These are phyloP conservation scores for Carduelis carduelis DNA, from an alignment of 2,797 vertebrate genomes.

Conservation along the genomic window DNA sequence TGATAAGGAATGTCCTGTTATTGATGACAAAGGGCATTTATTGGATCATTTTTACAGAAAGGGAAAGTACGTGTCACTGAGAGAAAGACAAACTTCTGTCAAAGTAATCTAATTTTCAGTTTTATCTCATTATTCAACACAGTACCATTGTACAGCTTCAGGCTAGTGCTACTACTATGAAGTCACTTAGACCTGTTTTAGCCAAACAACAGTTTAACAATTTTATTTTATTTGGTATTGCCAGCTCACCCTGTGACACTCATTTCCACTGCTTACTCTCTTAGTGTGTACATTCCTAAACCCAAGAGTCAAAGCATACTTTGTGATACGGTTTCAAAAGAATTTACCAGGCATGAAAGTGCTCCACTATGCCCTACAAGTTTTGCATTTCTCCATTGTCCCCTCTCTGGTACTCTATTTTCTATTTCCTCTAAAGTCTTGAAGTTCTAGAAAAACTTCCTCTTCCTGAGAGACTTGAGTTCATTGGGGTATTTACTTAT, in stretches of 20 bases:
- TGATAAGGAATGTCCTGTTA: background rate
- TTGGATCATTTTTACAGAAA: accelerated
- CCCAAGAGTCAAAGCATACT: background rate
- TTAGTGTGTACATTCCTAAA: background rate
- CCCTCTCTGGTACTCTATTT: background rate
- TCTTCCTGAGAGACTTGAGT: background rate
- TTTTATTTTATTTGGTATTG: background rate
- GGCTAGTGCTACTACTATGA: background rate
- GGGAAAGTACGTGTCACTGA: accelerated
- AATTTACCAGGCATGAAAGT: background rate
- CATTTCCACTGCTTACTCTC: background rate
- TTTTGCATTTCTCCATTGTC: background rate
- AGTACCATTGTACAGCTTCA: background rate
- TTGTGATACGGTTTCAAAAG: background rate
- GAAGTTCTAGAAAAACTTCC: background rate
- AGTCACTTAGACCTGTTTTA: background rate
- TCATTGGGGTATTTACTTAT: background rate
- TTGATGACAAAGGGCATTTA: background rate
- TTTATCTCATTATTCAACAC: background rate
- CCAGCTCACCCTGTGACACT: background rate
- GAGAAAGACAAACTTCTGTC: background rate
- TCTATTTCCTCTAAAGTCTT: background rate
- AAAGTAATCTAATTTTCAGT: background rate
- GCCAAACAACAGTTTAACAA: background rate
- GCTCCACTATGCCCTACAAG: background rate